Evolutionary conservation across 2,797 vertebrate genomes (phyloP).

Genomic region (Coreius guichenoti): DNA sequence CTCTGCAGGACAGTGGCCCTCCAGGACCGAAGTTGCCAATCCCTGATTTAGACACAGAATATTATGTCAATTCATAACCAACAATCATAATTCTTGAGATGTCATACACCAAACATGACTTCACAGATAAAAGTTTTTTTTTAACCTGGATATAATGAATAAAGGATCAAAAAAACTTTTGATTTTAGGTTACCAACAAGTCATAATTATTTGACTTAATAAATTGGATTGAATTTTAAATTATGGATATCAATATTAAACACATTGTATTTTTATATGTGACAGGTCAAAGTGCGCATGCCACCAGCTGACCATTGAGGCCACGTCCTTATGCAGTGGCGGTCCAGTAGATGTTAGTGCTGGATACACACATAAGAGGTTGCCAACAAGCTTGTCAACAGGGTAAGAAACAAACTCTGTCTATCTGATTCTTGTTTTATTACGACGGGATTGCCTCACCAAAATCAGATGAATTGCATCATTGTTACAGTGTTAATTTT

Average conservation of each 20-base stretch:
- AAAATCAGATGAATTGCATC: neutral
- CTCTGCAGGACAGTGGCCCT: no score
- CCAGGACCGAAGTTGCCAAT: no score
- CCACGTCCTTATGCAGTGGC: constrained; percentile 79
- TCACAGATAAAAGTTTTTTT: neutral
- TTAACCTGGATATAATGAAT: neutral
- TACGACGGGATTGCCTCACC: neutral
- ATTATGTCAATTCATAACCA: no score
- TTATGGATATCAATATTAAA: neutral
- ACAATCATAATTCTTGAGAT: no score
- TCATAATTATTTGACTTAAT: neutral
- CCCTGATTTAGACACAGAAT: no score
- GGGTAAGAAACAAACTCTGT: constrained; percentile 75
- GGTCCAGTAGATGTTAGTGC: constrained; percentile 82
- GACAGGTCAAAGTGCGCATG: constrained; percentile 84
- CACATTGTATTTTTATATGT: neutral
- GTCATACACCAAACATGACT: neutral
- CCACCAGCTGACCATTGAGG: constrained; percentile 84
- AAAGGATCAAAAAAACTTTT: neutral
- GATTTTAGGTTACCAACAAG: neutral
- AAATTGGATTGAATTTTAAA: neutral
- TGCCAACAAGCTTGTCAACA: constrained; percentile 83
- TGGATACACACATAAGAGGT: constrained; percentile 84
- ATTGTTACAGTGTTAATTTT: neutral
- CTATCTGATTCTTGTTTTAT: neutral